Base-by-base conservation (phyloP, 2,113 vertebrate genomes). In the Tyto alba region DNA sequence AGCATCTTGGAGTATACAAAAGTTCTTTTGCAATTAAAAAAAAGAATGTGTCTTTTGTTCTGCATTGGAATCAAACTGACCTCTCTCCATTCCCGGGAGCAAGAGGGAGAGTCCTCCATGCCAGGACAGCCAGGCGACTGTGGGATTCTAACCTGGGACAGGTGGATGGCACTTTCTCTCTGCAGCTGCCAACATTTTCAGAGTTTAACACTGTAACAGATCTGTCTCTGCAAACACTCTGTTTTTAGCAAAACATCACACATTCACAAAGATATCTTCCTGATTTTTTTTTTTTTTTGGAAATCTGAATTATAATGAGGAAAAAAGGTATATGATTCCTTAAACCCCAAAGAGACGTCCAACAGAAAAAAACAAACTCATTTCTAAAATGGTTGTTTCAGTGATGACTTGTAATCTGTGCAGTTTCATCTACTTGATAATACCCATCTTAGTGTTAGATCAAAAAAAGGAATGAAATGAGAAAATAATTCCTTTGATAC, bases 401-500 rank as follows among this genome's bases (percentile, higher is more conserved):
- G 26, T 53, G n/a, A 82, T 66, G 48, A 82, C 23, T 92, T 60
- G 66, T 87, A 85, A 79, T 88, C 77, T 87, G 29, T 78, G 56
- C 73, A 48, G 60, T 87, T 93, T 72, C 88, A 59, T 89, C 83
- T 94, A 19, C 45, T 89, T 76, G 74, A 91, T 92, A 88, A 85
- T 62, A 89, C 53, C 20, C 77, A 87, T 36, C 50, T 85, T 85
- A 75, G 45, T 69, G 50, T 85, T 68, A 89, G 80, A 90, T 78
- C 92, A 94, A 71, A 94, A 95, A 93, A 75, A 67, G 86, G 68
- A 92, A 78, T 29, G 13, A 93, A 87, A 92, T 57, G 69, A 85
- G 80, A 95, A 95, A 95, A 94, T 69, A 11, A 85, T 91, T 91
- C 84, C 84, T 97, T 96, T 96, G 95, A 96, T 96, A 96, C 34